Percentiles rank a stretch among this genome's conserved stretches.
Evolutionary conservation across 2,113 vertebrate species (phyloP).

Genomic region (Cavia porcellus): DNA sequence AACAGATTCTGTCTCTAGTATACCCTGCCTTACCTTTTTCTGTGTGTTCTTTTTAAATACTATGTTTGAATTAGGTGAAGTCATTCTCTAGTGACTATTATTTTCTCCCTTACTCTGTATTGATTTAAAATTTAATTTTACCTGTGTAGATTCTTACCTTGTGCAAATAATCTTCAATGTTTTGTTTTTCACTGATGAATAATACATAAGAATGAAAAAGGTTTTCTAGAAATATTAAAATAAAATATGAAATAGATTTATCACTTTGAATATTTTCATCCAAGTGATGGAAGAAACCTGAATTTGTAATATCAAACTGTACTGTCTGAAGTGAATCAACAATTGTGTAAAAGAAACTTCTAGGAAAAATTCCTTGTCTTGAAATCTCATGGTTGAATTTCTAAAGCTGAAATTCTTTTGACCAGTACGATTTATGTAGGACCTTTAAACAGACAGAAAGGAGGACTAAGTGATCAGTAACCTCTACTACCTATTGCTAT

Average conservation of each 20-base stretch:
- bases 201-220: background rate
- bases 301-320: background rate
- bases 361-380: background rate
- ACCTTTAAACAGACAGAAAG: background rate
- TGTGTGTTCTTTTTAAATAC: background rate
- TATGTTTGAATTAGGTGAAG: constrained; percentile 1
- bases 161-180: background rate
- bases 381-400: background rate
- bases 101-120: background rate
- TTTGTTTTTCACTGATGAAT: constrained; percentile 25
- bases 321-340: background rate
- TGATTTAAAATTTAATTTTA: constrained; percentile 4
- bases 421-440: background rate
- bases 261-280: background rate
- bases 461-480: background rate
- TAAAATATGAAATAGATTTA: background rate
- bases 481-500: background rate
- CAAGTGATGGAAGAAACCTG: background rate
- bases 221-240: background rate
- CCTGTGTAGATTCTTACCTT: background rate
- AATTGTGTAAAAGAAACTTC: background rate
- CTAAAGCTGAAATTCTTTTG: background rate
- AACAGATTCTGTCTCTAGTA: background rate
- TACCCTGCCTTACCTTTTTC: background rate
- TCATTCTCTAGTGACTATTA: background rate